phyloP scores from a whole-genome alignment of 2,888 invertebrate species.

The Panopea generosa region DNA sequence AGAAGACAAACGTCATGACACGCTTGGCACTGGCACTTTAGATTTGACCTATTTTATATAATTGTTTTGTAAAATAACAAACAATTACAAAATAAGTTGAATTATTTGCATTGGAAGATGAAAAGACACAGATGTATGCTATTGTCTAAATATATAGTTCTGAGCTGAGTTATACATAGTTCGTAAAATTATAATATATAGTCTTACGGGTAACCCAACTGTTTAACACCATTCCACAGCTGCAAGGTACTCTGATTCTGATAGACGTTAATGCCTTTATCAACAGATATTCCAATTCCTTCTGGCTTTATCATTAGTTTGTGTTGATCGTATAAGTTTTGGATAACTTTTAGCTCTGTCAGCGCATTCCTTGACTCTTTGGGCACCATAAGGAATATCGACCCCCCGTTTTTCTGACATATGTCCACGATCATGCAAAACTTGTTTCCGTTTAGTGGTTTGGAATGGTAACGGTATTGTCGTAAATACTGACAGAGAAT shows the following conservation, averaged over 20 bases:
- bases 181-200: no score
- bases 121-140: no score
- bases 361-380: slow-evolving; percentile 24
- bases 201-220: no score
- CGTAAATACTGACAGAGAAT: slow-evolving; percentile 23
- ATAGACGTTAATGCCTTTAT: slow-evolving; percentile 18
- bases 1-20: no score
- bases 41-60: no score
- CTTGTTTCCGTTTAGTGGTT: slow-evolving; percentile 13
- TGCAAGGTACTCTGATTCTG: slow-evolving; percentile 24
- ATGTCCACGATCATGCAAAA: slow-evolving; percentile 38
- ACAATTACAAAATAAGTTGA: no score
- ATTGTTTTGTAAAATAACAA: no score
- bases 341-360: slow-evolving; percentile 9
- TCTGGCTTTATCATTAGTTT: slow-evolving; percentile 18
- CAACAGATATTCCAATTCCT: slow-evolving; percentile 33
- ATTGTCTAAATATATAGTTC: no score
- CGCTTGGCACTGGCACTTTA: no score
- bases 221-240: no score
- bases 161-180: no score
- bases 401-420: slow-evolving; percentile 25
- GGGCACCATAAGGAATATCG: slow-evolving; percentile 37
- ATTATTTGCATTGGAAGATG: no score
- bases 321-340: slow-evolving; percentile 5
- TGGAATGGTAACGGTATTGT: slow-evolving; percentile 13